These are phyloP conservation scores for Microplitis deprimator DNA, from an alignment of 2,888 invertebrate genomes.

Conservation along the genomic window DNA sequence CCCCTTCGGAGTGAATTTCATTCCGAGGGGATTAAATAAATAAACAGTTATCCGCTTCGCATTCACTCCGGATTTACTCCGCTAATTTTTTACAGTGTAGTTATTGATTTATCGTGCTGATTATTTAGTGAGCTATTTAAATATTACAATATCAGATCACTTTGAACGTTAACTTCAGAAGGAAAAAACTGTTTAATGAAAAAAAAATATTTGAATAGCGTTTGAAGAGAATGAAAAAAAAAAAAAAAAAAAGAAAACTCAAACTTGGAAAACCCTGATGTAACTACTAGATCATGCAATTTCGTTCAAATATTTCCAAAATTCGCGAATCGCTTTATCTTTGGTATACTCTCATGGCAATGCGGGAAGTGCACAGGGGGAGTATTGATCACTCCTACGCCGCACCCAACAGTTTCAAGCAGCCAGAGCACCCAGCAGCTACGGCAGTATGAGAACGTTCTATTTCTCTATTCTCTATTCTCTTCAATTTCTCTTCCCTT, in stretches of 20 bases:
- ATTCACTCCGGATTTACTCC: too few relatives aligned
- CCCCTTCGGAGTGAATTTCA: too few relatives aligned
- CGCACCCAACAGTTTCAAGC: constrained; percentile 58
- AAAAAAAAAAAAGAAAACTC: background rate
- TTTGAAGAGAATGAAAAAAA: background rate
- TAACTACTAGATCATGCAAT: background rate
- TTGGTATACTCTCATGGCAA: constrained; percentile 61
- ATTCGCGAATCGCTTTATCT: constrained; percentile 57
- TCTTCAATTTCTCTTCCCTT: constrained; percentile 47
- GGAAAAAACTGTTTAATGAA: background rate
- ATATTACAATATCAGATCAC: background rate
- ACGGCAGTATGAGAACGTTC: constrained; percentile 39
- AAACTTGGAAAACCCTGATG: too few relatives aligned
- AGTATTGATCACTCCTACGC: constrained; percentile 70
- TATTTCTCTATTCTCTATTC: constrained; percentile 49
- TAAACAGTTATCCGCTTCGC: too few relatives aligned
- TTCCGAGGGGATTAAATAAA: too few relatives aligned
- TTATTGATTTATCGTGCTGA: too few relatives aligned
- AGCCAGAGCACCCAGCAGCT: background rate
- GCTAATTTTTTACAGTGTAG: too few relatives aligned
- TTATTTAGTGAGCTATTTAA: too few relatives aligned
- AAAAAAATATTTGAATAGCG: background rate
- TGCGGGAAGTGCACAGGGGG: constrained; percentile 56
- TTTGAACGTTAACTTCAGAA: background rate
- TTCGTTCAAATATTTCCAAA: constrained; percentile 41